phyloP scores from a whole-genome alignment of 2,113 vertebrate species.

The Felis chaus region DNA sequence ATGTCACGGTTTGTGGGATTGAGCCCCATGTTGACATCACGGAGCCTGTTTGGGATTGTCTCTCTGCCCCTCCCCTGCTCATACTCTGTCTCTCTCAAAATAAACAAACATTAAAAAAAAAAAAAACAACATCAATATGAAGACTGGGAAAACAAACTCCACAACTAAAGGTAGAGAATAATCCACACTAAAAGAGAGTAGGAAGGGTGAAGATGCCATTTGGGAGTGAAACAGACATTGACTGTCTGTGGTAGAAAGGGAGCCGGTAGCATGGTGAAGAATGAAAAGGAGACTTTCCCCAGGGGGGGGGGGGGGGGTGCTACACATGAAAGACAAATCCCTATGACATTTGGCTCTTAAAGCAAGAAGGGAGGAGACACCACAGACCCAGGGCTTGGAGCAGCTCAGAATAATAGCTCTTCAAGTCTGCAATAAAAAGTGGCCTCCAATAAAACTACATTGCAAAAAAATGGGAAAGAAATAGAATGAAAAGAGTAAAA shows the following conservation, averaged over 20 bases:
- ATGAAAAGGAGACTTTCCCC: background rate
- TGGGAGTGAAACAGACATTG: background rate
- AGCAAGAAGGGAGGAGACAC: background rate
- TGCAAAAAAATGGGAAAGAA: too few species aligned
- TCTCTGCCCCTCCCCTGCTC: too few species aligned
- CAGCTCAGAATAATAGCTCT: too few species aligned
- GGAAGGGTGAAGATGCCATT: background rate
- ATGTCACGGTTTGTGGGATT: too few species aligned
- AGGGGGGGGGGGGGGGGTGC: accelerated
- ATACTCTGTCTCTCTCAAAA: too few species aligned
- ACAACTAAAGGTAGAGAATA: background rate
- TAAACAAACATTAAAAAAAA: too few species aligned
- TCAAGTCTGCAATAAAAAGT: too few species aligned
- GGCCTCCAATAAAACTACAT: too few species aligned
- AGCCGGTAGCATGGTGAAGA: background rate
- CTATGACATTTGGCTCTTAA: background rate
- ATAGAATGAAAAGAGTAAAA: too few species aligned
- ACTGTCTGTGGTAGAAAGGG: background rate
- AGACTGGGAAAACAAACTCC: background rate
- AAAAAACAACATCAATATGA: accelerated
- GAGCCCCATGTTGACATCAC: too few species aligned
- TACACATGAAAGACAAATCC: background rate
- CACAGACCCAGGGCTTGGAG: too few species aligned
- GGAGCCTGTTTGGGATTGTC: too few species aligned
- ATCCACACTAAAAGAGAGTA: background rate